Conservation (phyloP, 1,140 invertebrate genomes). For the Cyrtorhinus lividipennis region DNA sequence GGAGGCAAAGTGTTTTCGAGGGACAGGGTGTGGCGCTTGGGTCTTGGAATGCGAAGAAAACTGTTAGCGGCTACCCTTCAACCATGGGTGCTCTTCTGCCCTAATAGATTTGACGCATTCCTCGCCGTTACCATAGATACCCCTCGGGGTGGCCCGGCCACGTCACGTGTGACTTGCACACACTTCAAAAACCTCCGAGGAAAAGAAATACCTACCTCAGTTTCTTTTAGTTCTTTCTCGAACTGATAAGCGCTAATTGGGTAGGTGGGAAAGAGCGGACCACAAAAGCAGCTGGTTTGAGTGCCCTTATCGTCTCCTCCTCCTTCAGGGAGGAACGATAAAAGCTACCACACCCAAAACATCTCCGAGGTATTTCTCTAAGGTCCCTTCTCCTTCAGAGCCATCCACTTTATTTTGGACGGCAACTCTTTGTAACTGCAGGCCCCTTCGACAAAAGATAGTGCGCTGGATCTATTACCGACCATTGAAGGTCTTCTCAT, state of each 20-base stretch:
- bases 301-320: slow-evolving; percentile 3
- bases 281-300: slow-evolving; percentile 8
- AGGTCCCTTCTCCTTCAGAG: background rate
- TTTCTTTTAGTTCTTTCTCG: background rate
- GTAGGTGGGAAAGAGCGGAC: background rate
- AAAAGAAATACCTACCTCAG: background rate
- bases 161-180: slow-evolving; percentile 4
- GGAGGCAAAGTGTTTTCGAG: background rate
- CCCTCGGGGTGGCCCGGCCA: background rate
- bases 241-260: slow-evolving; percentile 8
- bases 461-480: slow-evolving; percentile 6
- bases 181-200: background rate
- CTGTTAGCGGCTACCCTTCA: background rate
- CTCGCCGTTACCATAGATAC: background rate
- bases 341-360: slow-evolving; percentile 9
- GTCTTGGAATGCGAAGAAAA: background rate
- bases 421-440: slow-evolving; percentile 3
- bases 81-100: background rate
- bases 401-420: background rate
- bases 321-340: background rate
- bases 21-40: background rate
- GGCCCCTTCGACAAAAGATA: slow-evolving; percentile 3
- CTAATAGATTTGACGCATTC: slow-evolving; percentile 8
- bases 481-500: background rate
- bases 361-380: background rate